Evolutionary conservation across 2,888 invertebrate genomes (phyloP).

Genomic region (Sesamia inferens): DNA sequence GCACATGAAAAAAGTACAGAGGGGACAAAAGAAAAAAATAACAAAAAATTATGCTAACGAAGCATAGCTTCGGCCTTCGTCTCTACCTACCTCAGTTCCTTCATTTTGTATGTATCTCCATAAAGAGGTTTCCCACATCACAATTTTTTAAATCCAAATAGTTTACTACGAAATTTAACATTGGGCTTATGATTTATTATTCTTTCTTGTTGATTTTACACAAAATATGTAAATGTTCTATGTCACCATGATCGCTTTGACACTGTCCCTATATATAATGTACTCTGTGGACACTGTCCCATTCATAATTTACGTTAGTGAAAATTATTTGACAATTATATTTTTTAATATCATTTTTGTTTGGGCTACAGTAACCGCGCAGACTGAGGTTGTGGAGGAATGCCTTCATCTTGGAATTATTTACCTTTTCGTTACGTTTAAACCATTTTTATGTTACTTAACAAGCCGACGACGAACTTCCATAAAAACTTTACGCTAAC

Average conservation of each 20-base stretch:
- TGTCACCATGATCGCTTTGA: conserved; percentile 71
- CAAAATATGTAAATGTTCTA: too few species aligned
- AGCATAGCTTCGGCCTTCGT: neutral
- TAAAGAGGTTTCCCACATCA: conserved; percentile 74
- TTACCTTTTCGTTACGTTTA: too few species aligned
- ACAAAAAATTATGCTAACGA: neutral
- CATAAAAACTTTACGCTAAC: too few species aligned
- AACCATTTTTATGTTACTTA: too few species aligned
- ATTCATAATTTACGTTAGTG: conserved; percentile 21
- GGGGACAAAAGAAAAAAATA: neutral
- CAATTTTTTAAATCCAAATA: conserved; percentile 62
- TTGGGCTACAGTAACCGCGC: neutral
- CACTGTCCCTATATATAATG: conserved; percentile 23
- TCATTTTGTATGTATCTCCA: conserved; percentile 71
- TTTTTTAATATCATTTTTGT: conserved; percentile 22
- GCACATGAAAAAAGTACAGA: neutral
- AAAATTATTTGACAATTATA: conserved; percentile 13
- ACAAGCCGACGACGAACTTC: too few species aligned
- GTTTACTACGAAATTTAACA: conserved; percentile 62
- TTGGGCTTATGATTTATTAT: conserved; percentile 63
- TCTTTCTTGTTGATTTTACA: conserved; percentile 60
- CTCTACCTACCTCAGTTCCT: conserved; percentile 65
- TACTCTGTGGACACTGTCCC: conserved; percentile 52
- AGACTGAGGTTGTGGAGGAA: neutral
- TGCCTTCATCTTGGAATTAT: neutral